A percentile compares a stretch with the other conserved stretches of the same genome.
These are phyloP conservation scores for Rhopalosiphum padi DNA, from an alignment of 1,140 invertebrate genomes.

Conservation along the genomic window DNA sequence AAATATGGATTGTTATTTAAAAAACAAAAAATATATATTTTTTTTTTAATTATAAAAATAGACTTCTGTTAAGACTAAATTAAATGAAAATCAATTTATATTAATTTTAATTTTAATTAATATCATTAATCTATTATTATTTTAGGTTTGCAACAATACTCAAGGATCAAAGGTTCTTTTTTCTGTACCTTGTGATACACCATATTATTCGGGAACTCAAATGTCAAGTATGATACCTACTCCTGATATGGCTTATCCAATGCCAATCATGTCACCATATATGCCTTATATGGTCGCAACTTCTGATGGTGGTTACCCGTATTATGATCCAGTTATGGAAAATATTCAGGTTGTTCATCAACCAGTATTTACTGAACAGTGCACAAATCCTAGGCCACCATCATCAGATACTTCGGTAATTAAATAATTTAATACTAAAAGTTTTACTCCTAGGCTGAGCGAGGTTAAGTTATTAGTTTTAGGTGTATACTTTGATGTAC, in stretches of 20 bases:
- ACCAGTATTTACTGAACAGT: conserved; percentile 34
- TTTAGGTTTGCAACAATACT: conserved; percentile 47
- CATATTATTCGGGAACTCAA: conserved; percentile 48
- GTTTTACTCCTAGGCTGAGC: not conserved
- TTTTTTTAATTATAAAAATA: not conserved
- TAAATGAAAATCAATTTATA: not conserved
- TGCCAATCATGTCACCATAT: conserved; percentile 54
- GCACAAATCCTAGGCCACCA: conserved; percentile 43
- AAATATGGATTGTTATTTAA: not conserved
- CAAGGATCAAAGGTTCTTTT: conserved; percentile 51
- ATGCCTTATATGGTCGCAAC: conserved; percentile 53
- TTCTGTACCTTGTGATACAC: conserved; percentile 36
- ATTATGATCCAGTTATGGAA: conserved; percentile 49
- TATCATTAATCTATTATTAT: not conserved
- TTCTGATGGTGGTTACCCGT: conserved; percentile 54
- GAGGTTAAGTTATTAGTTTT: not conserved
- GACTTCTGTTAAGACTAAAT: not conserved
- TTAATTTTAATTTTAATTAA: not conserved
- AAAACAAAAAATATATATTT: not conserved
- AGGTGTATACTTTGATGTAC: not conserved
- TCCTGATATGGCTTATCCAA: conserved; percentile 52
- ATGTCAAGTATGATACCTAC: conserved; percentile 43
- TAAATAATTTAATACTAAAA: not conserved
- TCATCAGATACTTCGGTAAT: conserved; percentile 43
- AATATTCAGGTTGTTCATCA: conserved; percentile 55